phyloP scores from a whole-genome alignment of 35 echinoderm and acorn worm genomes.

The Ophiothrix spiculata region DNA sequence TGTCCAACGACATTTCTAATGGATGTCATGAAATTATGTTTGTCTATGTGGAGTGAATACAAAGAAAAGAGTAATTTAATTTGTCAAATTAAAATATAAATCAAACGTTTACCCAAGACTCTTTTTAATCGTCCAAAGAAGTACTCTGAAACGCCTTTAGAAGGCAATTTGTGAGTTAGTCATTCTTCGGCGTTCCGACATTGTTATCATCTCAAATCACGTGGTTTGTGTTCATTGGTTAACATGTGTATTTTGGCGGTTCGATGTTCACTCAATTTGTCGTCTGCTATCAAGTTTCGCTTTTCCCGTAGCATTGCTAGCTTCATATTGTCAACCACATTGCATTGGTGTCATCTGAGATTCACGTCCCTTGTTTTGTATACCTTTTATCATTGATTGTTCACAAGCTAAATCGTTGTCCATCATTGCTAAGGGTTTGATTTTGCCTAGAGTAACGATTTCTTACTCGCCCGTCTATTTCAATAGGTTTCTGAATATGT shows the following conservation, averaged over 20 bases:
- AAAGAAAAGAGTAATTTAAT: too few species aligned
- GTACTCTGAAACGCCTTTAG: background rate
- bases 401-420: background rate
- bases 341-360: background rate
- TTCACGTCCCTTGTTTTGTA: background rate
- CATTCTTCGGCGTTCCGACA: background rate
- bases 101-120: too few species aligned
- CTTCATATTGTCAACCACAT: background rate
- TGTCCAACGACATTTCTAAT: too few species aligned
- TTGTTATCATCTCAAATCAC: background rate
- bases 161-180: background rate
- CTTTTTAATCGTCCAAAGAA: background rate
- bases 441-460: background rate
- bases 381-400: background rate
- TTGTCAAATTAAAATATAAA: too few species aligned
- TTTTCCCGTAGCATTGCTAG: background rate
- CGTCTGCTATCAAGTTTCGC: background rate
- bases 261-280: background rate
- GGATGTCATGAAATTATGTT: too few species aligned
- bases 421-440: background rate
- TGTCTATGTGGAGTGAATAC: too few species aligned
- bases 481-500: background rate
- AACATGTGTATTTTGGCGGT: constrained; percentile 7
- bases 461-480: background rate
- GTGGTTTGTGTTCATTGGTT: background rate